Conservation (phyloP, 2,797 vertebrate genomes). For the Phalloptychus januarius region DNA sequence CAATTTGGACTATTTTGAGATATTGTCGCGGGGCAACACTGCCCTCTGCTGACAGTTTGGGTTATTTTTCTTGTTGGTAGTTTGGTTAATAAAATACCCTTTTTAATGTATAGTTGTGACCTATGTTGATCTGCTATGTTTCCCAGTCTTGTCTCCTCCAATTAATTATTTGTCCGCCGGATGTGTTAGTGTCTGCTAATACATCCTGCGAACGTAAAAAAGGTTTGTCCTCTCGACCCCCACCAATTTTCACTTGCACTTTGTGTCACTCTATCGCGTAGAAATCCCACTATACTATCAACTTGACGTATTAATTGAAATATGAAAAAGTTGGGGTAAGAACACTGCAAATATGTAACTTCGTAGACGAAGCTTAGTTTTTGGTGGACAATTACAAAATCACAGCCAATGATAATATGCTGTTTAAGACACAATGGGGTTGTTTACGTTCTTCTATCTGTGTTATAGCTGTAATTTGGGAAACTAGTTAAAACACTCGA, state of each 20-base stretch:
- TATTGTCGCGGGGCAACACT: background rate
- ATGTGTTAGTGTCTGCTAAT: too few species aligned
- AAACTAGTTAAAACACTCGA: background rate
- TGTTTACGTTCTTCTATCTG: background rate
- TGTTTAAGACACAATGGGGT: background rate
- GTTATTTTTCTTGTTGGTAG: background rate
- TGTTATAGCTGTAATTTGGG: background rate
- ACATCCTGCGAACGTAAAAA: background rate
- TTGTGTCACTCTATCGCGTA: background rate
- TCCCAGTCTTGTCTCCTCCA: background rate
- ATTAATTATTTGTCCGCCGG: too few species aligned
- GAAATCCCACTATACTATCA: background rate
- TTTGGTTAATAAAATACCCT: background rate
- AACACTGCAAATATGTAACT: background rate
- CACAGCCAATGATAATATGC: background rate
- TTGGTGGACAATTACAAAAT: too few species aligned
- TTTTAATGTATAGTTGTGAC: background rate
- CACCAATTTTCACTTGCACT: background rate
- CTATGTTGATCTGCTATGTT: too few species aligned
- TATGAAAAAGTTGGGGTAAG: background rate
- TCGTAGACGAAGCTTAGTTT: too few species aligned
- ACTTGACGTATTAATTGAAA: background rate
- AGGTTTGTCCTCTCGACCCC: background rate
- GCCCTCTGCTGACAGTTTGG: background rate
- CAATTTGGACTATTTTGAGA: too few species aligned